Evolutionary conservation across 2,888 invertebrate genomes (phyloP), one percentile per base, ranked within the genome.

Genomic region (Coenonympha glycerion): DNA sequence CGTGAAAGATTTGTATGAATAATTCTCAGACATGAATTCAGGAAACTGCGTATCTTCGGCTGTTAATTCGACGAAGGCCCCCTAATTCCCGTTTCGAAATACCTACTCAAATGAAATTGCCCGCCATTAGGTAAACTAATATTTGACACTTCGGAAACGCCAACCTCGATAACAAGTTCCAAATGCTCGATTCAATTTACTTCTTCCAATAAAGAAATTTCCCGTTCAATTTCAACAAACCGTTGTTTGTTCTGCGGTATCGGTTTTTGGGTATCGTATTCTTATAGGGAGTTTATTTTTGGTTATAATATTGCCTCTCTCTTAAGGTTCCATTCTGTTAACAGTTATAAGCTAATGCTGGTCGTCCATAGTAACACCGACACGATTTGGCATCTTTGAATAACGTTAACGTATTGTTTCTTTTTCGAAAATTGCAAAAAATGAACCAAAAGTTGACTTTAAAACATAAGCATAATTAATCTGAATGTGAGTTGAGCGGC

Each of bases 81-180:
- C 49, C 51, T 56, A 56, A 57, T 55, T 57, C 45, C 24, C 31
- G 46, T 50, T 53, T 57, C 59, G 60, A 57, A 59, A 59, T 55
- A 50, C 49, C 57, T 57, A 60, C 49, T 59, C 57, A 60, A 59
- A 59, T 60, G 55, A 56, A 57, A 60, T 60, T 59, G 47, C 30
- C 55, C 47, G 37, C 54, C 55, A 57, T 60, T 59, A 55, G 49
- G 55, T 59, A 57, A 60, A 59, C 60, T 60, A 60, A 59, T 60
- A 59, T 60, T 59, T 59, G 60, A 60, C 60, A 59, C 59, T 60
- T 50, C 51, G 53, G 47, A 54, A 58, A 58, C 56, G 57, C 53
- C 47, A 58, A 56, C 57, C 58, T 53, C 51, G 56, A 56, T 56
- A 57, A 56, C 60, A 56, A 57, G 52, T 55, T 56, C 51, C 44